Conservation (phyloP, 1,140 invertebrate genomes). For the Cataglyphis hispanica region DNA sequence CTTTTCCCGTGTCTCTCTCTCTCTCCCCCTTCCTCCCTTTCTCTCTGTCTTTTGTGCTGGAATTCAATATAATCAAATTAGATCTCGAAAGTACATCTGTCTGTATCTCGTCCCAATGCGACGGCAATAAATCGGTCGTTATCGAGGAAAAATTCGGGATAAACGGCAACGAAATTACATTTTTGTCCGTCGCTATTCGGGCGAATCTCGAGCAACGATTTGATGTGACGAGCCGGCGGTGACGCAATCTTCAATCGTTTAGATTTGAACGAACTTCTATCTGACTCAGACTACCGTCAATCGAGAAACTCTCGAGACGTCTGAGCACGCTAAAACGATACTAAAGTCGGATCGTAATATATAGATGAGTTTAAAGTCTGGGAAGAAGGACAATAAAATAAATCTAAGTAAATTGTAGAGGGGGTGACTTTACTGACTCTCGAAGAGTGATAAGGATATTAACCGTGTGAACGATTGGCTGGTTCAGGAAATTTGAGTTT, state of each 20-base stretch:
- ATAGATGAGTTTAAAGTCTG: slow-evolving; percentile 7
- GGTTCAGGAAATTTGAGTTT: not conserved
- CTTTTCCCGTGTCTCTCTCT: not conserved
- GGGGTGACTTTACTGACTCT: not conserved
- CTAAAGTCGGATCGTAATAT: slow-evolving; percentile 33
- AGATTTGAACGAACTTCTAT: not conserved
- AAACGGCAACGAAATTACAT: slow-evolving; percentile 12
- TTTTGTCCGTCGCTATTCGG: not conserved
- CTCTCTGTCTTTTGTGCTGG: not conserved
- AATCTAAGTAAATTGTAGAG: slow-evolving; percentile 36
- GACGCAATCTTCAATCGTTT: not conserved
- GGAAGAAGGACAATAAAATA: slow-evolving; percentile 29
- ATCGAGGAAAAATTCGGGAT: not conserved
- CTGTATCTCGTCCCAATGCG: not conserved
- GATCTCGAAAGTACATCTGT: not conserved
- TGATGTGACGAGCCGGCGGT: not conserved
- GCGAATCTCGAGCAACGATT: not conserved
- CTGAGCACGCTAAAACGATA: slow-evolving; percentile 13
- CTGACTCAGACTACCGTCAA: not conserved
- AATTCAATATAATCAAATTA: slow-evolving; percentile 27
- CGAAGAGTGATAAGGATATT: not conserved
- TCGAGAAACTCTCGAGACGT: slow-evolving; percentile 19
- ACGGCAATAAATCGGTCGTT: not conserved
- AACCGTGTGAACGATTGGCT: not conserved
- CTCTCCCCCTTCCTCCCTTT: not conserved